Conservation (phyloP, 2,113 vertebrate species). For the Erinaceus europaeus region DNA sequence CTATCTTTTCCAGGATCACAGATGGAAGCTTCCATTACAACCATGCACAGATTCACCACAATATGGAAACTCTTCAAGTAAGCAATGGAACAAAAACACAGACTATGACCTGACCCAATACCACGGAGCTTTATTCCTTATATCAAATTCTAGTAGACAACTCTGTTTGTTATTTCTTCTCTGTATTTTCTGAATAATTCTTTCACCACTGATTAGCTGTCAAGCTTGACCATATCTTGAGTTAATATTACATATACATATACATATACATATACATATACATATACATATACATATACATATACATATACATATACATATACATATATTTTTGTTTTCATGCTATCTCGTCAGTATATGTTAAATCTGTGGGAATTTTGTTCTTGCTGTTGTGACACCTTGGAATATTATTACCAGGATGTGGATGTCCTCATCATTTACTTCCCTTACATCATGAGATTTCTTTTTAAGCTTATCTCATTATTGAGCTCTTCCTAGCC, state of each 20-base stretch:
- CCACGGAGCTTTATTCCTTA: conserved; percentile 1
- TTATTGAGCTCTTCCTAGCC: not conserved
- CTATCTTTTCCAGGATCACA: conserved; percentile 79
- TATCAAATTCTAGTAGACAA: not conserved
- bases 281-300: too few species aligned
- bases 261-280: too few species aligned
- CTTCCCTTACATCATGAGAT: not conserved
- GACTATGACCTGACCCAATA: conserved; percentile 68
- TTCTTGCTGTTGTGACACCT: not conserved
- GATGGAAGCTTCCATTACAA: conserved; percentile 77
- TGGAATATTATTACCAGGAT: not conserved
- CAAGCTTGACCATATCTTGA: not conserved
- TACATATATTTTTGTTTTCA: not conserved
- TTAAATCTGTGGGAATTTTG: not conserved
- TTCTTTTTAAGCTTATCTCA: not conserved
- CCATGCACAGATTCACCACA: conserved; percentile 79
- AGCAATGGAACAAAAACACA: conserved; percentile 55
- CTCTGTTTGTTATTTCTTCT: not conserved
- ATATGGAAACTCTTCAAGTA: conserved; percentile 60
- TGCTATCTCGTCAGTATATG: not conserved
- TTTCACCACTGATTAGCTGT: not conserved
- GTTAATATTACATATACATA: not conserved
- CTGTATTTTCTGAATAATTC: not conserved
- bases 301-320: too few species aligned
- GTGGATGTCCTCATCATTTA: not conserved